Evolutionary conservation across 2,113 vertebrate species (phyloP).

Genomic region (Elephas maximus): DNA sequence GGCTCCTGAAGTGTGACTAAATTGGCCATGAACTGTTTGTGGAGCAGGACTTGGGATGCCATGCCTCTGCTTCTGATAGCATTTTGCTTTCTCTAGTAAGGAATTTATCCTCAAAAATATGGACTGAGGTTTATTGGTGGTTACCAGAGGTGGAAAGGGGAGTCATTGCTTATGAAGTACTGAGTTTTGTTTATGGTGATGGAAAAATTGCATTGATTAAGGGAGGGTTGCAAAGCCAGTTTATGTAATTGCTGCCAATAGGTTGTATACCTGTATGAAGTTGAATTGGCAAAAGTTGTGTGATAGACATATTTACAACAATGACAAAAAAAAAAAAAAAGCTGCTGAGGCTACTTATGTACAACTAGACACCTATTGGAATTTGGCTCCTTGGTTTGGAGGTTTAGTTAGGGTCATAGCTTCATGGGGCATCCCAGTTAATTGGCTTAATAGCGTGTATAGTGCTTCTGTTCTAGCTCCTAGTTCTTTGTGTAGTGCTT

Average conservation of each 20-base stretch:
- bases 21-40: background rate
- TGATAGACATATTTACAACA: background rate
- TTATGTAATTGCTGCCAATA: background rate
- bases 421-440: background rate
- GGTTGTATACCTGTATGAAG: background rate
- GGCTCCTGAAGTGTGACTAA: background rate
- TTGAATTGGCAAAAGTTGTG: background rate
- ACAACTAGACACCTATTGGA: background rate
- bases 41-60: background rate
- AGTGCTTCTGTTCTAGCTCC: background rate
- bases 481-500: background rate
- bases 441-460: background rate
- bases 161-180: background rate
- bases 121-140: background rate
- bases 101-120: background rate
- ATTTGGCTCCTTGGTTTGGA: background rate
- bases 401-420: background rate
- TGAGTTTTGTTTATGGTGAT: background rate
- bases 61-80: background rate
- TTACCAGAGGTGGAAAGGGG: background rate
- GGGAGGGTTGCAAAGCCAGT: background rate
- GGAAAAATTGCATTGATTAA: background rate
- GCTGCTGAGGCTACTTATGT: background rate
- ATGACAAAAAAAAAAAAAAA: background rate
- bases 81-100: slow-evolving; percentile 12